Percentiles rank a stretch among this genome's conserved stretches.
These are phyloP conservation scores for Corticium candelabrum DNA, from an alignment of 37 sponge, comb jelly and placozoan genomes.

Conservation along the genomic window DNA sequence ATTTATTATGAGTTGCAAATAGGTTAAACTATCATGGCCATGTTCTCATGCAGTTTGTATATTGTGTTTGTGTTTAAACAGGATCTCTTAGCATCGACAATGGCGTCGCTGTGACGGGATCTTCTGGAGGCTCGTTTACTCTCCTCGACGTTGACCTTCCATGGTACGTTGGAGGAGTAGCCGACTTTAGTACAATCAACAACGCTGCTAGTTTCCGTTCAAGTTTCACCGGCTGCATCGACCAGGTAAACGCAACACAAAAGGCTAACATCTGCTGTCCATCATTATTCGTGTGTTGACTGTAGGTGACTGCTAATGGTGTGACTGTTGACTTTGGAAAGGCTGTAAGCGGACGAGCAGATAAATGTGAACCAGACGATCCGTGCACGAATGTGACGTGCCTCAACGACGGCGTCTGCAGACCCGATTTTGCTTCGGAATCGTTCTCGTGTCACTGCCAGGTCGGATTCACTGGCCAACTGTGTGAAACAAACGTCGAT, in stretches of 20 bases:
- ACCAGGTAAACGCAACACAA: background rate
- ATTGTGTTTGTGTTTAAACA: background rate
- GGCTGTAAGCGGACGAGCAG: too few relatives aligned
- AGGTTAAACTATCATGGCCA: too few relatives aligned
- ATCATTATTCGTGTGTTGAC: too few relatives aligned
- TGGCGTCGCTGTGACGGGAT: background rate
- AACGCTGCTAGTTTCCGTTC: background rate
- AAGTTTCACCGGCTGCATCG: background rate
- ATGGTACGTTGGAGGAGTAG: background rate
- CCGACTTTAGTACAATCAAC: background rate
- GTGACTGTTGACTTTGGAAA: too few relatives aligned
- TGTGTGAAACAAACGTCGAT: background rate
- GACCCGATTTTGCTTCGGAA: background rate
- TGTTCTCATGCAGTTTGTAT: too few relatives aligned
- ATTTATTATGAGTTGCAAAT: too few relatives aligned
- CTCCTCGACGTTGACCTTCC: background rate
- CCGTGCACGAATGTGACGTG: background rate
- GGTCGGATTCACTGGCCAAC: background rate
- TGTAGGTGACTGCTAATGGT: too few relatives aligned
- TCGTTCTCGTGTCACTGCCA: background rate
- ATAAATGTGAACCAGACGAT: background rate
- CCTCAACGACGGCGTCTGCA: background rate
- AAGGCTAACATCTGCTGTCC: too few relatives aligned
- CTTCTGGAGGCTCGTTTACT: background rate
- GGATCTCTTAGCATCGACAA: background rate